phyloP scores from a whole-genome alignment of 2,113 vertebrate species.

The Pseudois nayaur region DNA sequence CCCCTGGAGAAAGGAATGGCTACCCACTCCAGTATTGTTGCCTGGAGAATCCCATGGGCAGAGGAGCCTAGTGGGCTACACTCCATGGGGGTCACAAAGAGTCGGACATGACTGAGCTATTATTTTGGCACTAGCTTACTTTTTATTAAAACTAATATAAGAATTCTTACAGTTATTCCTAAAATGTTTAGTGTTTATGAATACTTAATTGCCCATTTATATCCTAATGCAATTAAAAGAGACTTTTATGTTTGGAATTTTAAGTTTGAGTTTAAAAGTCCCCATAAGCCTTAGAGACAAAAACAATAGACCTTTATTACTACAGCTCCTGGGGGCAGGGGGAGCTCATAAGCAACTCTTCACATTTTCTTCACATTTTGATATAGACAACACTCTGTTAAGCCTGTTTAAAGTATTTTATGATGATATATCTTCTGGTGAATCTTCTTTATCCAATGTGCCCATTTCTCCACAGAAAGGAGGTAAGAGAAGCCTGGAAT shows the following conservation, averaged over 20 bases:
- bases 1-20: not conserved
- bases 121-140: not conserved
- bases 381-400: not conserved
- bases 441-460: not conserved
- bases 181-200: not conserved
- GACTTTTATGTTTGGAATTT: not conserved
- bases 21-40: not conserved
- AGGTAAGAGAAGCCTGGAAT: not conserved
- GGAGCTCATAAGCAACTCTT: not conserved
- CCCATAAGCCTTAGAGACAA: not conserved
- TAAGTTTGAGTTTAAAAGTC: constrained; percentile 4
- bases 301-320: not conserved
- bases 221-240: not conserved
- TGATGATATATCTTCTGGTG: not conserved
- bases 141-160: not conserved
- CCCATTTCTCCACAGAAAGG: not conserved
- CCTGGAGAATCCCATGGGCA: not conserved
- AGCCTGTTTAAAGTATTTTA: not conserved
- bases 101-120: not conserved
- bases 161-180: not conserved
- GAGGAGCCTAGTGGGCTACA: not conserved
- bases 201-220: not conserved
- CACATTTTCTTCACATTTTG: not conserved
- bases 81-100: not conserved
- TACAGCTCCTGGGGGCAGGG: not conserved